A percentile compares a stretch with the other conserved stretches of the same genome.
phyloP scores from a whole-genome alignment of 2,888 invertebrate genomes.

The Cantharis rufa region DNA sequence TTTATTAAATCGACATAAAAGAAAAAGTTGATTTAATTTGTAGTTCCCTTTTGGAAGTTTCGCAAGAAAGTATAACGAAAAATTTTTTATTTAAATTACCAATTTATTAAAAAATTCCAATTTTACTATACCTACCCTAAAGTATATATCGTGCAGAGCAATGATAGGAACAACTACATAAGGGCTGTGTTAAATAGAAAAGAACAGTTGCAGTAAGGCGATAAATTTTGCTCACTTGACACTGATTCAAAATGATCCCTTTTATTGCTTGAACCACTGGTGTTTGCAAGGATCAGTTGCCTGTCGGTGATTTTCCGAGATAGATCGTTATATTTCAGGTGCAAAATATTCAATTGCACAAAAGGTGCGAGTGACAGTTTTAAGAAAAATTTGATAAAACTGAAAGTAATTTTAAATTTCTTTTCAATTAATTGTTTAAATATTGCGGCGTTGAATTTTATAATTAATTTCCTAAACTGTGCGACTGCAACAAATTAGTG shows the following conservation, averaged over 20 bases:
- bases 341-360: neutral
- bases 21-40: neutral
- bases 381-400: neutral
- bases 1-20: neutral
- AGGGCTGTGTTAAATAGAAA: slow-evolving; percentile 30
- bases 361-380: slow-evolving; percentile 5
- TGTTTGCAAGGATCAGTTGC: slow-evolving; percentile 48
- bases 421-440: neutral
- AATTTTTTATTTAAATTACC: neutral
- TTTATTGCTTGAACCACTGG: slow-evolving; percentile 56
- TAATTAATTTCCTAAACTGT: neutral
- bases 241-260: slow-evolving; percentile 60
- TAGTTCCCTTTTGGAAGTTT: neutral
- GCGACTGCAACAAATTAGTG: neutral
- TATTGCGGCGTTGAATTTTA: neutral
- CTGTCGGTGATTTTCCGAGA: slow-evolving; percentile 43
- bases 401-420: neutral
- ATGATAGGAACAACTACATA: neutral
- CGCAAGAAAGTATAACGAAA: no score
- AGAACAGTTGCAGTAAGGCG: slow-evolving; percentile 49
- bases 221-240: slow-evolving; percentile 62
- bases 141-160: neutral
- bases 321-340: slow-evolving; percentile 19
- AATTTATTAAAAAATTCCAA: neutral
- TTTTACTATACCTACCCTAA: neutral